Evolutionary conservation across 2,888 invertebrate species (phyloP).

Genomic region (Lycaena phlaeas): DNA sequence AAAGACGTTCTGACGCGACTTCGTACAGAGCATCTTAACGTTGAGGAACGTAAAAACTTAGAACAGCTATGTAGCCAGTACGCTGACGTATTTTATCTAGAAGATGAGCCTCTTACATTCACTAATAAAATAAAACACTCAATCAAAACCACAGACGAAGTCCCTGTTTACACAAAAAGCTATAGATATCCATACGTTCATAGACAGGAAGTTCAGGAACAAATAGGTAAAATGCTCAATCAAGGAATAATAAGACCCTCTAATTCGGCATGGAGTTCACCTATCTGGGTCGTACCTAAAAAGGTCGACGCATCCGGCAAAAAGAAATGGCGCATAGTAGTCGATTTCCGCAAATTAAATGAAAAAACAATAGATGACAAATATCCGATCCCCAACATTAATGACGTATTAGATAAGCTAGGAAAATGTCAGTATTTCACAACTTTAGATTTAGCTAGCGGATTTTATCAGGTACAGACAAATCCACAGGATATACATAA

Average conservation of each 20-base stretch:
- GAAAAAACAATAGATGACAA: constrained; percentile 20
- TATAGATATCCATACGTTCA: constrained; percentile 13
- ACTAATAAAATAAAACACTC: constrained; percentile 9
- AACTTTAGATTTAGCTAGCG: constrained; percentile 18
- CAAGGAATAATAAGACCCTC: constrained; percentile 15
- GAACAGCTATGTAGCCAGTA: constrained; percentile 7
- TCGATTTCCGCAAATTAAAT: constrained; percentile 23
- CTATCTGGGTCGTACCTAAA: constrained; percentile 24
- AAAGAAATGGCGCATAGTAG: constrained; percentile 20
- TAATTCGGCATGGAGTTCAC: constrained; percentile 21
- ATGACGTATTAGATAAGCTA: too few relatives aligned
- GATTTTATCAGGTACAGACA: constrained; percentile 21
- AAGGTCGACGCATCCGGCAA: constrained; percentile 20
- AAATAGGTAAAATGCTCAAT: constrained; percentile 11
- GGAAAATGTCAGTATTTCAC: constrained; percentile 21
- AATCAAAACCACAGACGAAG: constrained; percentile 9
- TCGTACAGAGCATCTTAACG: not conserved
- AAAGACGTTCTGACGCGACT: not conserved
- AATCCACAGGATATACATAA: constrained; percentile 16
- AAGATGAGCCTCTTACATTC: constrained; percentile 10
- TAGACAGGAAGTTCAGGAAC: constrained; percentile 10
- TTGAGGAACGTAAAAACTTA: not conserved
- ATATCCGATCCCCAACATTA: constrained; percentile 22
- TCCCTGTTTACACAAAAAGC: constrained; percentile 10
- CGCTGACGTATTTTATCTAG: constrained; percentile 13